These are phyloP conservation scores for Haemorhous mexicanus DNA, from an alignment of 2,113 vertebrate species.

Conservation along the genomic window DNA sequence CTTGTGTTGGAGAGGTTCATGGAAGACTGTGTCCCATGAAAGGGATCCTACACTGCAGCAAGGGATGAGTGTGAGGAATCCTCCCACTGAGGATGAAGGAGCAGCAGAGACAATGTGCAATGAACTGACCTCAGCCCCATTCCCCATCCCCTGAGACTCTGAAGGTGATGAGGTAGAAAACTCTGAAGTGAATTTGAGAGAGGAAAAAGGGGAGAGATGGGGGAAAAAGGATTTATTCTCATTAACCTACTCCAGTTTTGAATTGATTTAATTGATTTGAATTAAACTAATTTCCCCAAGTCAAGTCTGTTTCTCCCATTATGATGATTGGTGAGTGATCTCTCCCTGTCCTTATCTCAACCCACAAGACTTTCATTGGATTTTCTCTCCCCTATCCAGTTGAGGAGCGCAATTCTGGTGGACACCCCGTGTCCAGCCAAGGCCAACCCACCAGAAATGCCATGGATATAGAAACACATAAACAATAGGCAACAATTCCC, in stretches of 20 bases:
- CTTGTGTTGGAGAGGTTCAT: neutral
- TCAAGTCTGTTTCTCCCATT: neutral
- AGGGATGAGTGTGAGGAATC: neutral
- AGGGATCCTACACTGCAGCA: accelerated
- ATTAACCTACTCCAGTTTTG: neutral
- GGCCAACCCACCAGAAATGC: neutral
- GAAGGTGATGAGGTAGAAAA: neutral
- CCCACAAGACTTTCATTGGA: accelerated
- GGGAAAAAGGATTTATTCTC: neutral
- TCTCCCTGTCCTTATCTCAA: neutral
- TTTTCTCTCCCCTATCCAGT: neutral
- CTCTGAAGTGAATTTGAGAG: neutral
- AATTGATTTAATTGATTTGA: neutral
- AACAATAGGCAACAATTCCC: neutral
- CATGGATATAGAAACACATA: neutral
- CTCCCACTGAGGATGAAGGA: neutral
- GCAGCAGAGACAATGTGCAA: accelerated
- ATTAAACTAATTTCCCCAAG: neutral
- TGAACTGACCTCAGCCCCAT: neutral
- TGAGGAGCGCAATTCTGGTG: accelerated
- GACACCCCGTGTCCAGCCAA: neutral
- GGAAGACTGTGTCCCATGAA: neutral
- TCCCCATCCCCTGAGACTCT: neutral
- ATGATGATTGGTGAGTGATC: neutral
- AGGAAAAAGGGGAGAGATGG: neutral